Base-by-base conservation (phyloP, 1,140 invertebrate genomes). In the Teleopsis dalmanni region DNA sequence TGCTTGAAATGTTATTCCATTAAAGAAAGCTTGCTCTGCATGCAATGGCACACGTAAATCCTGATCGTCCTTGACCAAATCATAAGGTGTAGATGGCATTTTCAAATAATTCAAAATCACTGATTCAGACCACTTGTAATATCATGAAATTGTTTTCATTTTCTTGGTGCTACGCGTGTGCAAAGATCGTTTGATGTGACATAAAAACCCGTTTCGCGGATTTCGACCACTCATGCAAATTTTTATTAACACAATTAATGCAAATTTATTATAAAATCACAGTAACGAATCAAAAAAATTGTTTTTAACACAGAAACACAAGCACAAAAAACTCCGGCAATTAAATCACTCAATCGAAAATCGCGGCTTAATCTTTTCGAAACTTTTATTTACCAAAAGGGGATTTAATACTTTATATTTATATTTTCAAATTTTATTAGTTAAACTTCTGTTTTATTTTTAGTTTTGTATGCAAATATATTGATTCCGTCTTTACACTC, bases 1-100 rank as follows among this genome's bases (percentile, higher is more conserved):
- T 48, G 92, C 93, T 72, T 93, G 88, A 76, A 97, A 98, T 61
- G 85, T 83, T 72, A 98, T 96, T 51, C 95, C 95, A 75, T 96
- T 90, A 56, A 93, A 84, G 73, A 97, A 98, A 37, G 93, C 92
- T 73, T 97, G 91, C 52, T 97, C 94, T 46, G 91, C 87, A 75
- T 97, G 90, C 36, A 97, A 73, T 8, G 94, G 93, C 61, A 96
- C 92, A 57, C 90, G 80, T 45, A 87, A 87, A 73, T 98, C 94
- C 72, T 89, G 92, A 57, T 95, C 90, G 74, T 96, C 93, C 55
- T 87, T 85, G 60, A 97, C 91, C 71, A 95, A 78, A 74, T 95
- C 88, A 78, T 97, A 96, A 60, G 89, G 84, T 70, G 88, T 91
- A 60, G 85, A 88, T 63, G 85, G 85, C 84, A 89, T 89, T 69